Conservation (phyloP, 2,797 vertebrate species). For the Rhinoraja longicauda region DNA sequence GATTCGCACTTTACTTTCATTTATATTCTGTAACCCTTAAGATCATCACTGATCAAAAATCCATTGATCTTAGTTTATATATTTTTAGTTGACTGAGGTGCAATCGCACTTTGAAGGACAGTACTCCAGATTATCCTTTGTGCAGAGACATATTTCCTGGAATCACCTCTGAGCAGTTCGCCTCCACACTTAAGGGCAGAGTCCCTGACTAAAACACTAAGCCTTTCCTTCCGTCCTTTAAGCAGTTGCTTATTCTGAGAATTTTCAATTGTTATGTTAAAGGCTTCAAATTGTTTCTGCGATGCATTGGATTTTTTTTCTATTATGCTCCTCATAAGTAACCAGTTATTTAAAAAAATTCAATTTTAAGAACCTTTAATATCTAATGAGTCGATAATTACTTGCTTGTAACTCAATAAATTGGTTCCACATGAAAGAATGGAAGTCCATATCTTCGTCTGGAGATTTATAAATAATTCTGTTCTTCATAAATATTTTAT, state of each 20-base stretch:
- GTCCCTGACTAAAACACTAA: not conserved
- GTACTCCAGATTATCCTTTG: not conserved
- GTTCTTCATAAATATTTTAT: conserved; percentile 43
- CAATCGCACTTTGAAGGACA: not conserved
- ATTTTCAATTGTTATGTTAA: conserved; percentile 17
- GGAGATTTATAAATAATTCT: conserved; percentile 45
- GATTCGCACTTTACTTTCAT: not conserved
- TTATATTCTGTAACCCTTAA: not conserved
- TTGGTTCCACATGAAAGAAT: not conserved
- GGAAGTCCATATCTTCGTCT: conserved; percentile 43
- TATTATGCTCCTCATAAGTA: not conserved
- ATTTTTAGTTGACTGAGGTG: not conserved
- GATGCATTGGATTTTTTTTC: not conserved
- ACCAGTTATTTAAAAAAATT: not conserved
- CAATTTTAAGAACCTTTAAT: conserved; percentile 23
- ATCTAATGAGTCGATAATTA: conserved; percentile 33
- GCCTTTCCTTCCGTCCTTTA: not conserved
- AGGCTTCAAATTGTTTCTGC: not conserved
- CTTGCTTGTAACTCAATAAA: conserved; percentile 24
- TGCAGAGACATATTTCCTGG: not conserved
- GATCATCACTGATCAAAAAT: not conserved
- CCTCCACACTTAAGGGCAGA: not conserved
- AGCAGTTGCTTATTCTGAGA: not conserved
- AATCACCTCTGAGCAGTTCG: not conserved
- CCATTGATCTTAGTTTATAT: not conserved